Percentiles rank a stretch among this genome's conserved stretches.
phyloP scores from a whole-genome alignment of 2,113 vertebrate species.

The Macroglossus sobrinus region DNA sequence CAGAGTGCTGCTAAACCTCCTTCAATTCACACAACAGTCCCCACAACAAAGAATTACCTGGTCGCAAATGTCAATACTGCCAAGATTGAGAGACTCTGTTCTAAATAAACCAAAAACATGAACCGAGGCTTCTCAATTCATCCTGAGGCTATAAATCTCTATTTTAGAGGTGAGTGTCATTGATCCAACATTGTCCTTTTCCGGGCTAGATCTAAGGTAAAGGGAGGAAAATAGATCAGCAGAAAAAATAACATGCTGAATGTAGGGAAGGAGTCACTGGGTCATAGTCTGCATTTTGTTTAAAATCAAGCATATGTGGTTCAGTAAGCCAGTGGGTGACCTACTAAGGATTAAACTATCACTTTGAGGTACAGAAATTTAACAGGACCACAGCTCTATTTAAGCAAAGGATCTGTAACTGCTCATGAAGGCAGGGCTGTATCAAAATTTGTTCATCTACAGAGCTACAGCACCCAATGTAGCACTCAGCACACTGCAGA shows the following conservation, averaged over 20 bases:
- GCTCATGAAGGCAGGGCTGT: background rate
- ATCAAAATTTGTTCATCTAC: background rate
- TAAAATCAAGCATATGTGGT: background rate
- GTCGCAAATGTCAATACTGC: background rate
- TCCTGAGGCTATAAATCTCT: background rate
- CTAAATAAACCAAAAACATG: background rate
- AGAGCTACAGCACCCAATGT: background rate
- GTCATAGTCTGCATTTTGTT: background rate
- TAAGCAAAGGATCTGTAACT: background rate
- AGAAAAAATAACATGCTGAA: background rate
- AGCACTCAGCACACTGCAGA: background rate
- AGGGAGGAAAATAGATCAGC: background rate
- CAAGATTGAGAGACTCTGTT: background rate
- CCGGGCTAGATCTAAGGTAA: background rate
- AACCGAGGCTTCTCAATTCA: background rate
- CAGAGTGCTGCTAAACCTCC: background rate
- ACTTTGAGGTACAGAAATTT: background rate
- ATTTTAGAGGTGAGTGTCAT: background rate
- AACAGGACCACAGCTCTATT: background rate
- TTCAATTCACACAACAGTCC: background rate
- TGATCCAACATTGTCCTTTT: background rate
- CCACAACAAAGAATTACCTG: background rate
- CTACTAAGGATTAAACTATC: background rate
- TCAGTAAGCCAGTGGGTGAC: background rate
- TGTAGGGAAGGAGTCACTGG: background rate